Conservation (phyloP, 1,140 invertebrate species). For the Bombus pascuorum region DNA sequence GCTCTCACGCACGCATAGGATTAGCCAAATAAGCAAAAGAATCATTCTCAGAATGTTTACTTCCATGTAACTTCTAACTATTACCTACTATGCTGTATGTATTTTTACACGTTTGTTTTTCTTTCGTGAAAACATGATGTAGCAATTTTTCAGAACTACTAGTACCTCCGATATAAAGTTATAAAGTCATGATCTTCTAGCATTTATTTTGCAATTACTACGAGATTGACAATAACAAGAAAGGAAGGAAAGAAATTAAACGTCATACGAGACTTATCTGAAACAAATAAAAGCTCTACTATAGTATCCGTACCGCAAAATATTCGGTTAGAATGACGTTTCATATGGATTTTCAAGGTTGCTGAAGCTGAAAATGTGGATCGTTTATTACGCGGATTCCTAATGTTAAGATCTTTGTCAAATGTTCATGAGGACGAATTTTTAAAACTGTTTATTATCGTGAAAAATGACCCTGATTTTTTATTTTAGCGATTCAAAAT, state of each 20-base stretch:
- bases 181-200: background rate
- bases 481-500: too few relatives aligned
- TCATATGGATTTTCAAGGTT: too few relatives aligned
- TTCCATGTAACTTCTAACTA: background rate
- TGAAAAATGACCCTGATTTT: too few relatives aligned
- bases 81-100: background rate
- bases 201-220: background rate
- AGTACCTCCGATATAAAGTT: background rate
- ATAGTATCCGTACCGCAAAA: too few relatives aligned
- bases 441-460: too few relatives aligned
- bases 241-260: background rate
- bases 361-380: too few relatives aligned
- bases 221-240: background rate
- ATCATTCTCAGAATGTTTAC: background rate
- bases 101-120: background rate
- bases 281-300: background rate
- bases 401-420: too few relatives aligned
- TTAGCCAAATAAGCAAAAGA: background rate
- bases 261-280: background rate
- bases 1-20: too few relatives aligned
- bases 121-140: background rate
- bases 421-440: too few relatives aligned
- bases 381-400: too few relatives aligned
- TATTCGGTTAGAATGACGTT: too few relatives aligned
- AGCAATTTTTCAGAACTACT: background rate